Base-by-base conservation (phyloP, 2,797 vertebrate genomes). In the Lates japonicus region DNA sequence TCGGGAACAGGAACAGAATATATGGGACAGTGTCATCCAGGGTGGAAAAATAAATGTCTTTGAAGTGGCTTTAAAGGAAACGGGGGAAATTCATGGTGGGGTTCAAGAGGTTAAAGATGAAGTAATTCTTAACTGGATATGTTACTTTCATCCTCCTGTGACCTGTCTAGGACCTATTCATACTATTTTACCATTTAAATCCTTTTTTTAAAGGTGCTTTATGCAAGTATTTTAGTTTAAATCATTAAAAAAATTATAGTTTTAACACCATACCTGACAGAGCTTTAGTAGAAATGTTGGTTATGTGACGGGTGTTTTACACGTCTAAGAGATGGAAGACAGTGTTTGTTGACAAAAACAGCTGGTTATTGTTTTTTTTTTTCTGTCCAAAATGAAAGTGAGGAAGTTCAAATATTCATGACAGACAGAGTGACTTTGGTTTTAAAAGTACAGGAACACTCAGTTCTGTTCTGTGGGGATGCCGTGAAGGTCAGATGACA, bases 401-500 rank as follows among this genome's bases (percentile, higher is more conserved):
- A n/a, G n/a, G n/a, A n/a, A n/a, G n/a, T n/a, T 29, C 25, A 29
- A 29, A 29, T 29, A 29, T 1, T 29, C 25, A 29, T 29, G 25
- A 29, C 25, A 29, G 25, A 29, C 25, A 25, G 25, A 22, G 51
- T 25, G 22, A 25, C 51, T 25, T 25, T 25, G 22, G 22, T 33
- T 71, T 78, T 39, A 60, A 80, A 77, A 44, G n/a, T 7, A 5
- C 58, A 3, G 63, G 73, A 83, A 76, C 54, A 71, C 12, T 12
- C 11, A 52, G 67, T 75, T 76, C 68, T 65, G 66, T 52, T 31
- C 10, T 29, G 25, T 29, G 25, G 25, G 7, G 66, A 66, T 17
- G 4, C 37, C 58, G 19, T 60, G 64, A 77, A 72, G 78, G 76
- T 87, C 75, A 68, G 64, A 59, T 64, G 54, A 78, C 71, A 44